These are phyloP conservation scores for Protobothrops flavoviridis DNA, from an alignment of 2,113 vertebrate species.

Conservation along the genomic window DNA sequence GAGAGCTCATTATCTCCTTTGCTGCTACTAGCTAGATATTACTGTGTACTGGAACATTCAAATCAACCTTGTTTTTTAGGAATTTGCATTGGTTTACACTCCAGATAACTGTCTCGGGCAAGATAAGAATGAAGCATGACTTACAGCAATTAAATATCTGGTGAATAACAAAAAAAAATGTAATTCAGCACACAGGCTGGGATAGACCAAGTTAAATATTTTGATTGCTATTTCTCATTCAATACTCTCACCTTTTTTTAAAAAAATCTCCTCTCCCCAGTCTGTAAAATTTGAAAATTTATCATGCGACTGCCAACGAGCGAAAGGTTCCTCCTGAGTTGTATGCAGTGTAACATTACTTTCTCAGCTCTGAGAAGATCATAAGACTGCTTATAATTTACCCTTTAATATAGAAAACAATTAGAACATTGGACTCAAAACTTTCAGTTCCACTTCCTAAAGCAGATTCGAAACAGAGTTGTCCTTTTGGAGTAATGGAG, in stretches of 20 bases:
- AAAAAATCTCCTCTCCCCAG: not conserved
- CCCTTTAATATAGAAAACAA: not conserved
- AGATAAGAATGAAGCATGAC: not conserved
- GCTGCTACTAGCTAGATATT: not conserved
- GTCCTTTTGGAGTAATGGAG: not conserved
- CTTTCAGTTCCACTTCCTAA: not conserved
- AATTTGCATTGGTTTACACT: not conserved
- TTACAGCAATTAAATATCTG: not conserved
- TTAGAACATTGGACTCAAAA: not conserved
- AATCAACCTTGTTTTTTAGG: not conserved
- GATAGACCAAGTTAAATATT: too few species aligned
- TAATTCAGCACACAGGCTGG: not conserved
- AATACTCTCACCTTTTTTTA: not conserved
- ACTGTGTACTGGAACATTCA: not conserved
- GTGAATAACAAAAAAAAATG: not conserved
- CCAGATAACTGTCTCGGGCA: not conserved
- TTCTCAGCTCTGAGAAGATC: not conserved
- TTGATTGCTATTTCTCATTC: not conserved
- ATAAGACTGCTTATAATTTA: not conserved
- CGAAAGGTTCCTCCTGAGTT: not conserved
- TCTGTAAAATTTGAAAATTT: not conserved
- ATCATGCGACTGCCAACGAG: not conserved
- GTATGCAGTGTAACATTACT: too few species aligned
- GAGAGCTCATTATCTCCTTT: not conserved
- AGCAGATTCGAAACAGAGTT: not conserved